phyloP scores from a whole-genome alignment of 2,888 invertebrate species.

The Agrochola lychnidis region DNA sequence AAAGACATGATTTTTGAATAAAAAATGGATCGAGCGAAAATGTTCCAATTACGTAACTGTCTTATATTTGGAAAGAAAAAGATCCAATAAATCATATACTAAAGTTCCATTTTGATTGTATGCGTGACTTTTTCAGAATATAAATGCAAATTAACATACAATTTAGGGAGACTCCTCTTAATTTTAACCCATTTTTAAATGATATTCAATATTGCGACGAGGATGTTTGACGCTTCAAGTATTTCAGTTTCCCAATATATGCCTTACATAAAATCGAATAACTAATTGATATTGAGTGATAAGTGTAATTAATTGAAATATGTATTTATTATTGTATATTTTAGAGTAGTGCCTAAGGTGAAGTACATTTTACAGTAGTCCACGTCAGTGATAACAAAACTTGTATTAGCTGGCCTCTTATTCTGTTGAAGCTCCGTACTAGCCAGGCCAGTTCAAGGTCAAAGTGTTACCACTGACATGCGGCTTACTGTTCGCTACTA shows the following conservation, averaged over 20 bases:
- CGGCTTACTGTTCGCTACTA: neutral
- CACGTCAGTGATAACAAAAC: neutral
- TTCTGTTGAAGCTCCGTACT: neutral
- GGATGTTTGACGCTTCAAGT: neutral
- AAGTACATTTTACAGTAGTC: neutral
- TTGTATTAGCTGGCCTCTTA: neutral
- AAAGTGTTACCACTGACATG: neutral
- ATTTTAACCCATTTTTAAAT: neutral
- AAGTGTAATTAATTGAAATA: slow-evolving; percentile 6
- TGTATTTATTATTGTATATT: slow-evolving; percentile 24
- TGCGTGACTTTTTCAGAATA: too few relatives aligned
- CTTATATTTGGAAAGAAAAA: too few relatives aligned
- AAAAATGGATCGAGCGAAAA: too few relatives aligned
- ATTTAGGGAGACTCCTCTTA: too few relatives aligned
- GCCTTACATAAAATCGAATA: slow-evolving; percentile 18
- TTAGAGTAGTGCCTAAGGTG: slow-evolving; percentile 4
- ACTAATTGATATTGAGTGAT: slow-evolving; percentile 19
- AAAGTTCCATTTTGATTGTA: too few relatives aligned
- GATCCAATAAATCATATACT: too few relatives aligned
- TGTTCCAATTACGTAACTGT: too few relatives aligned
- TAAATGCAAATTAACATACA: too few relatives aligned
- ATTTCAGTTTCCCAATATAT: neutral
- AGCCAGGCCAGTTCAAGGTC: neutral
- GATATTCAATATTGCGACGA: neutral
- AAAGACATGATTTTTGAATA: too few relatives aligned